Evolutionary conservation across 2,888 invertebrate genomes (phyloP), one percentile per base, ranked within the genome.

Genomic region (Cryptocephalus primarius): DNA sequence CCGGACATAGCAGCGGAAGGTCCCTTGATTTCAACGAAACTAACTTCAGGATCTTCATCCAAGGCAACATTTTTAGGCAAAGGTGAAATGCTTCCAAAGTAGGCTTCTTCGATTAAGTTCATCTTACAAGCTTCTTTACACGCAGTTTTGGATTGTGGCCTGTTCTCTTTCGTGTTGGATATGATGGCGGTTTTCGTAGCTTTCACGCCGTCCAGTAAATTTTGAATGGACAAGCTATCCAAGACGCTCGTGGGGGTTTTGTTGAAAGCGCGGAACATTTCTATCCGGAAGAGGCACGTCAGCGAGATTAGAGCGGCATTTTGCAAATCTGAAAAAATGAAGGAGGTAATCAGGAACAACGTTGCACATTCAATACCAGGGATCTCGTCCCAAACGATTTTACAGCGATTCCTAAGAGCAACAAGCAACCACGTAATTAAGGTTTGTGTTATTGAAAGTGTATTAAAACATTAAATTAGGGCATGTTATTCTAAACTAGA

Each of bases 1-100:
- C 75, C 75, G 3, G 69, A 60, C 48, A 62, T 54, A 8, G 52
- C 42, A n/a, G 50, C 47, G 38, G 49, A 12, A 36, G 36, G 46
- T 9, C 43, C 52, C 6, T 39, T 33, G 22, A 49, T 55, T 41
- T 58, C 55, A 3, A 52, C 39, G 12, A 57, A 48, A 44, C 54
- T 56, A 32, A 55, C 44, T 47, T 57, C 58, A 33, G 50, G 45
- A 8, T 56, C 54, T 4, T 55, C 50, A 2, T 47, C 32, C 12
- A 14, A 33, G 39, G 31, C 11, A 22, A 22, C 22, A 22, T 22
- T 22, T 44, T 48, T 14, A 39, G 43, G 9, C 4, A 36, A 4
- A 12, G 51, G 44, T 36, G 55, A 48, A 11, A 58, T 44, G 38
- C 56, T 53, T 2, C 57, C 61, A 48, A 64, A 65, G 48, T 65